Evolutionary conservation across 2,888 invertebrate species (phyloP).

Genomic region (Hydroisotoma schaefferi): DNA sequence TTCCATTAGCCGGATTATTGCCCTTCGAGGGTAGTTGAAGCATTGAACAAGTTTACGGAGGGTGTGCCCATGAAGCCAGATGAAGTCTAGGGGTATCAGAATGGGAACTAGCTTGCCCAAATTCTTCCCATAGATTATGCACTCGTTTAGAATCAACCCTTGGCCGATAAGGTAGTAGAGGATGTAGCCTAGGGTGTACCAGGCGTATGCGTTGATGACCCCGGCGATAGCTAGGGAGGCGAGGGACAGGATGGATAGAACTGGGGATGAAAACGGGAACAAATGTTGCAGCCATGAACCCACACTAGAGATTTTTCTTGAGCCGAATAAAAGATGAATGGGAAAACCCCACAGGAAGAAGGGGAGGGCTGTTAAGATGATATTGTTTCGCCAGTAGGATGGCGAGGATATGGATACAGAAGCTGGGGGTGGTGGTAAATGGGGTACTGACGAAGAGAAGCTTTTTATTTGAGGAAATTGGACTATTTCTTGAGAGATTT

Average conservation of each 20-base stretch:
- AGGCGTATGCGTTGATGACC: neutral
- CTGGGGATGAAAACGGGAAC: conserved; percentile 1
- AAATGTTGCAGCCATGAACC: neutral
- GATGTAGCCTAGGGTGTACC: neutral
- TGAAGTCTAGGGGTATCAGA: neutral
- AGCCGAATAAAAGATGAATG: conserved; percentile 3
- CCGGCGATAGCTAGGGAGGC: neutral
- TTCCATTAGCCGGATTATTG: neutral
- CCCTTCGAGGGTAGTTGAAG: neutral
- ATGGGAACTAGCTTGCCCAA: neutral
- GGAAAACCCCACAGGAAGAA: conserved; percentile 6
- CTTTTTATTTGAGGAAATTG: no score
- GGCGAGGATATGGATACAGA: no score
- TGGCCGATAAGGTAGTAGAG: neutral
- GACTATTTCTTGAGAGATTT: no score
- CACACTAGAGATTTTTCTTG: neutral
- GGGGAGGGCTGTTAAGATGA: neutral
- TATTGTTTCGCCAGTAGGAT: neutral
- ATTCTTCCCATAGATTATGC: neutral
- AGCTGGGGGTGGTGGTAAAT: no score
- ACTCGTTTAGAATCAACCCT: no score
- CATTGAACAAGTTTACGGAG: neutral
- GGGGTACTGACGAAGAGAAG: no score
- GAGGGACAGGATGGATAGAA: neutral
- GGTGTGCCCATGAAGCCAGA: neutral